Conservation (phyloP, 2,113 vertebrate species). For the Mastomys coucha region DNA sequence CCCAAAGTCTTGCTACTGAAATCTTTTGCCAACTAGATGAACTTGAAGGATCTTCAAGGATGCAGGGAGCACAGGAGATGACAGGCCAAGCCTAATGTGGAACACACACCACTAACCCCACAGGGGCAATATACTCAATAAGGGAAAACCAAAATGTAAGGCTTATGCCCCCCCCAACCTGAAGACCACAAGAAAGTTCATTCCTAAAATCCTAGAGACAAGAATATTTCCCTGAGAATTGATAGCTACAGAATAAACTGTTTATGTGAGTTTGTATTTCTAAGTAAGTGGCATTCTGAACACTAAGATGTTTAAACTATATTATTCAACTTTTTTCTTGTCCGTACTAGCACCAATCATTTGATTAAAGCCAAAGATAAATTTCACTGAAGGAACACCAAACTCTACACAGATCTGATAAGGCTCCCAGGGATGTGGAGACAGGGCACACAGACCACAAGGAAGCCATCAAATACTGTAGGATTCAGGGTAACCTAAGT, state of each 20-base stretch:
- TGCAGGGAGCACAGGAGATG: neutral
- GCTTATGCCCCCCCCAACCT: neutral
- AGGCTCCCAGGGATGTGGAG: neutral
- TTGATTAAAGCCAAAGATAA: neutral
- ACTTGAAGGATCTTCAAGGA: neutral
- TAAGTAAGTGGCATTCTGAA: neutral
- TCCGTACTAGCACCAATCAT: neutral
- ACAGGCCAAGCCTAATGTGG: neutral
- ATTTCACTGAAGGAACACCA: neutral
- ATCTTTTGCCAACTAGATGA: constrained; percentile 12
- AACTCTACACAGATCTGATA: neutral
- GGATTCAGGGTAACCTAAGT: neutral
- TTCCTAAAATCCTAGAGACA: neutral
- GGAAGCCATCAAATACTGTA: neutral
- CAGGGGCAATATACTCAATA: neutral
- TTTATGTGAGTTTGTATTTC: neutral
- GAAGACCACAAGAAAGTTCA: neutral
- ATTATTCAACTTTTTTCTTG: neutral
- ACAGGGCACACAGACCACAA: neutral
- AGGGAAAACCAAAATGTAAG: neutral
- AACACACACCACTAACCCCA: neutral
- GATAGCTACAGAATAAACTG: neutral
- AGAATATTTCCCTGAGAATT: neutral
- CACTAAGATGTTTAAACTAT: neutral
- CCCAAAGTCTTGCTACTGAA: neutral